Base-by-base conservation (phyloP, 1,140 invertebrate genomes). In the Protaetia brevitarsis region DNA sequence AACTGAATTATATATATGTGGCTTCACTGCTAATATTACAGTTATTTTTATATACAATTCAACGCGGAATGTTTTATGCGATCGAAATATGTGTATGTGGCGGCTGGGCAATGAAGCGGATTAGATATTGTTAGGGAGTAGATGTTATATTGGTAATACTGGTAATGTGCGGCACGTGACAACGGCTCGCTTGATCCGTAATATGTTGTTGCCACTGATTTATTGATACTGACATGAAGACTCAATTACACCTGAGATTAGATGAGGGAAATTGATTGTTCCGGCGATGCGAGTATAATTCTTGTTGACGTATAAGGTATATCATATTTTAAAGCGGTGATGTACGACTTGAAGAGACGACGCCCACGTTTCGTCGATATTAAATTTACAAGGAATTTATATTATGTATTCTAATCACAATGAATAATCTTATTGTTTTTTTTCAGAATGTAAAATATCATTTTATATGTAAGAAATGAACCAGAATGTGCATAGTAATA, bases 151-250 rank as follows among this genome's bases (percentile, higher is more conserved):
- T 70, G 68, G 72, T 58, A 70, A 59, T 64, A 65, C 57, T 67
- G 65, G 59, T 74, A 74, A 74, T 74, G 62, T 69, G 66, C 10
- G 62, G 67, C 72, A 74, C 72, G 72, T 74, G 72, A 71, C 72
- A 64, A 66, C 58, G 63, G 68, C 65, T 69, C 70, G 64, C 63
- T 69, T 69, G 63, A 70, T 72, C 68, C 67, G 70, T 67, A 73
- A 73, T 73, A 73, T 71, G 70, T 69, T 69, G 64, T 56, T 59
- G 34, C 30, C 65, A 8, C 58, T 71, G 72, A 73, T 73, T 73
- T 73, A 73, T 72, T 69, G 69, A 72, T 72, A 71, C 29, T 62
- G 72, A 73, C 71, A 72, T 71, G 69, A 66, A 67, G 66, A 71
- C 72, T 73, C 66, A 73, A 73, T 73, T 73, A 73, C 41, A 66